A percentile compares a stretch with the other conserved stretches of the same genome.
Evolutionary conservation across 1,140 invertebrate genomes (phyloP).

Genomic region (Sitophilus oryzae): DNA sequence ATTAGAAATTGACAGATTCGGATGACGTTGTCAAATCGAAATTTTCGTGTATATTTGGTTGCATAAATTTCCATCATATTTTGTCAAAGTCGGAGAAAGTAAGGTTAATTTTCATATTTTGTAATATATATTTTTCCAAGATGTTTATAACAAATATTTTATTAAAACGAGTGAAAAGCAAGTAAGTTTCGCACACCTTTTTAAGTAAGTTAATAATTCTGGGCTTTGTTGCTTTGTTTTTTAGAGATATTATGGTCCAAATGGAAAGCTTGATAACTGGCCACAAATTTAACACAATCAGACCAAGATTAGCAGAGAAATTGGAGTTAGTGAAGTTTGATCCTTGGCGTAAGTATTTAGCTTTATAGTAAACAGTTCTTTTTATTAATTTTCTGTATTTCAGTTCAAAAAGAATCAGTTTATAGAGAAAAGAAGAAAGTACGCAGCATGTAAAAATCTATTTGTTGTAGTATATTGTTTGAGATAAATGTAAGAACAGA

Average conservation of each 20-base stretch:
- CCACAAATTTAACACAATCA: slow-evolving; percentile 57
- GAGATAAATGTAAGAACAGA: neutral
- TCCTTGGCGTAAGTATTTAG: slow-evolving; percentile 62
- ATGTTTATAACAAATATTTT: slow-evolving; percentile 42
- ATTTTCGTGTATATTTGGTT: too few relatives aligned
- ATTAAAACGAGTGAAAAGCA: slow-evolving; percentile 41
- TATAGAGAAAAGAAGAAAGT: slow-evolving; percentile 64
- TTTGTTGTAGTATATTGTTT: too few relatives aligned
- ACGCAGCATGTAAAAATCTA: slow-evolving; percentile 48
- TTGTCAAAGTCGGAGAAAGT: too few relatives aligned
- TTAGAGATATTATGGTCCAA: slow-evolving; percentile 65
- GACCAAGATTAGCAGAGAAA: slow-evolving; percentile 72
- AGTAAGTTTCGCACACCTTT: slow-evolving; percentile 31
- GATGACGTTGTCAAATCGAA: too few relatives aligned
- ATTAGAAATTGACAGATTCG: too few relatives aligned
- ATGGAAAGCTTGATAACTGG: slow-evolving; percentile 72
- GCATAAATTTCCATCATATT: too few relatives aligned
- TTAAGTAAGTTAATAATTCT: neutral
- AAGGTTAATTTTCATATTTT: too few relatives aligned
- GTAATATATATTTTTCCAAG: neutral
- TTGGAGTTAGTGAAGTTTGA: slow-evolving; percentile 68
- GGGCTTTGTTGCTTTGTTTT: slow-evolving; percentile 33
- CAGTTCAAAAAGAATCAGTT: slow-evolving; percentile 56
- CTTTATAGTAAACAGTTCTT: neutral
- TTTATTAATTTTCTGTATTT: slow-evolving; percentile 41